phyloP scores from a whole-genome alignment of 2,888 invertebrate species.

The Hanleya hanleyi region DNA sequence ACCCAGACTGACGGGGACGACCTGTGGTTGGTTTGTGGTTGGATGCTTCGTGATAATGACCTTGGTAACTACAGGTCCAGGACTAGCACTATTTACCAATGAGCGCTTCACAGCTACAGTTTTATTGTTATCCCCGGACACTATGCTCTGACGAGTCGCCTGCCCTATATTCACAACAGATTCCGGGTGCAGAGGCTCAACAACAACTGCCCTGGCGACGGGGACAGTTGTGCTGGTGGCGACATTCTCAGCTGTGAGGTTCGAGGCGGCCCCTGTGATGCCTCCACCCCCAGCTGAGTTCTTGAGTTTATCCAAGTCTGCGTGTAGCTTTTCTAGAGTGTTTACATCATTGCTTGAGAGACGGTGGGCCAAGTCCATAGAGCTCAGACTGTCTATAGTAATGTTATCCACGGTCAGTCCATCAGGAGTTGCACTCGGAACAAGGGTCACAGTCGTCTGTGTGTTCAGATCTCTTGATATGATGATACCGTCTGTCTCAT shows the following conservation, averaged over 20 bases:
- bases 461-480: not conserved
- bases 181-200: not conserved
- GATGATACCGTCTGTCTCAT: not conserved
- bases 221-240: not conserved
- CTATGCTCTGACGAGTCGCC: not conserved
- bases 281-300: constrained; percentile 3
- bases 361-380: not conserved
- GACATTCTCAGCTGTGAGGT: not conserved
- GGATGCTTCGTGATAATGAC: constrained; percentile 72
- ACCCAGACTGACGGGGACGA: constrained; percentile 52
- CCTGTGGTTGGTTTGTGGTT: constrained; percentile 62
- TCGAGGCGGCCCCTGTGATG: not conserved
- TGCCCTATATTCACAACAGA: not conserved
- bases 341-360: constrained; percentile 5
- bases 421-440: not conserved
- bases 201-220: not conserved
- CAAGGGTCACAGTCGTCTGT: not conserved
- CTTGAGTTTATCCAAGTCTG: constrained; percentile 31
- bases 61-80: constrained; percentile 64
- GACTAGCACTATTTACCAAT: constrained; percentile 36
- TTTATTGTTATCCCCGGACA: not conserved
- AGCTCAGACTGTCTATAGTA: not conserved
- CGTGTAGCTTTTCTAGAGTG: constrained; percentile 27
- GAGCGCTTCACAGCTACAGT: constrained; percentile 37
- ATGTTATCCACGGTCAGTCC: not conserved